These are phyloP conservation scores for Cairina moschata DNA, from an alignment of 2,113 vertebrate genomes.

Conservation along the genomic window DNA sequence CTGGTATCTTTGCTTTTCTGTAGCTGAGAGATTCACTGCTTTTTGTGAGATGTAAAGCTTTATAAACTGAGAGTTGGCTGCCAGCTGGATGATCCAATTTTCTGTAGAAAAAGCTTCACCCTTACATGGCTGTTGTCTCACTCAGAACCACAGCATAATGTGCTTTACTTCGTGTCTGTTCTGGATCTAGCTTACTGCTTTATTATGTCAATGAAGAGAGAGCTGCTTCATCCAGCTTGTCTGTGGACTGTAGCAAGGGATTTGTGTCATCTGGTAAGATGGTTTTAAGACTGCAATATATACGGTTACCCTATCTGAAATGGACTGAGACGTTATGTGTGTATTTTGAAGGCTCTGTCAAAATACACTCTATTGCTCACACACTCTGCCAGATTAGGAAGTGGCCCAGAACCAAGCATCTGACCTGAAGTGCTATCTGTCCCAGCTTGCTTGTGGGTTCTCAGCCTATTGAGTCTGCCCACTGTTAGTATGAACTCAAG, in stretches of 20 bases:
- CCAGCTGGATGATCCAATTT: not conserved
- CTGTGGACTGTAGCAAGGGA: not conserved
- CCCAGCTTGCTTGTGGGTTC: not conserved
- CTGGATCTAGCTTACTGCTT: not conserved
- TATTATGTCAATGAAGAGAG: not conserved
- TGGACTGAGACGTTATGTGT: not conserved
- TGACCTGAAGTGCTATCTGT: not conserved
- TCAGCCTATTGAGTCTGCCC: not conserved
- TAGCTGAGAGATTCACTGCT: not conserved
- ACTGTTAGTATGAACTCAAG: not conserved
- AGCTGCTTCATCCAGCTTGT: not conserved
- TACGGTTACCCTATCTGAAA: not conserved
- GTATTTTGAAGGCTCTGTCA: not conserved
- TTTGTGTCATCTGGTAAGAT: not conserved
- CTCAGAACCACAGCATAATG: not conserved
- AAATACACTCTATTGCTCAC: not conserved
- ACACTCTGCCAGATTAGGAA: not conserved
- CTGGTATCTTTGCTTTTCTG: rapidly evolving
- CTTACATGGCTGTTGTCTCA: not conserved
- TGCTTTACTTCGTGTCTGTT: not conserved
- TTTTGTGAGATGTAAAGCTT: not conserved
- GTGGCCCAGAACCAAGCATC: not conserved
- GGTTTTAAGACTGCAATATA: not conserved
- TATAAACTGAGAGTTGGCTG: not conserved
- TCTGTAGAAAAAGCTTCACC: not conserved